Base-by-base conservation (phyloP, 2,113 vertebrate genomes). In the Sciurus niger region DNA sequence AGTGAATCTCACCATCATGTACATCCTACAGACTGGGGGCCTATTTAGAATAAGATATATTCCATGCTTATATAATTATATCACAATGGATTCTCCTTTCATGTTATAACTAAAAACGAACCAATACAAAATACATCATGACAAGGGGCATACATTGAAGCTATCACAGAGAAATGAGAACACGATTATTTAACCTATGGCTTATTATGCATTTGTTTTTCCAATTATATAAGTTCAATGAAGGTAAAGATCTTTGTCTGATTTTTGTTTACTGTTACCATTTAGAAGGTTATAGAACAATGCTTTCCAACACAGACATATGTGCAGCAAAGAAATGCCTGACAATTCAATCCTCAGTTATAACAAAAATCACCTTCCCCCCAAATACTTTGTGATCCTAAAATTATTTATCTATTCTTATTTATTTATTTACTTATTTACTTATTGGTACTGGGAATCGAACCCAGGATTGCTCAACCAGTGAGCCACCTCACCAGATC, bases 211-310 rank as follows among this genome's bases (percentile, higher is more conserved):
- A 67, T 24, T 70, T 22, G 2, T 63, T 83, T 86, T 65, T 72
- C 8, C 2, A 91, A 14, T 77, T 51, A 68, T 65, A 16, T 8
- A 6, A 16, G 5, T 16, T 68, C 30, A 11, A 14, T 37, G 25
- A 67, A 85, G n/a, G 55, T 14, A 83, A 73, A 13, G 0, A 65
- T 30, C 6, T 90, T 43, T 40, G 6, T 20, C 8, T 55, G 1
- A 17, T 80, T 63, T 80, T 53, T 96, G 37, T 70, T 92, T 85
- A 86, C 32, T 82, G 25, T 92, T 40, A 4, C 6, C 37, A 93
- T 70, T 94, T 7, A 70, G n/a, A 17, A 70, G 30, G 1, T 30
- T 74, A 43, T 79, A 51, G 7, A 40, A 43, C 30, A 95, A 22
- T 67, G 6, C 4, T 12, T 67, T 37, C 28, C 65, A 65, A 85